Base-by-base conservation (phyloP, 2,888 invertebrate genomes). In the Archips crataeganus region DNA sequence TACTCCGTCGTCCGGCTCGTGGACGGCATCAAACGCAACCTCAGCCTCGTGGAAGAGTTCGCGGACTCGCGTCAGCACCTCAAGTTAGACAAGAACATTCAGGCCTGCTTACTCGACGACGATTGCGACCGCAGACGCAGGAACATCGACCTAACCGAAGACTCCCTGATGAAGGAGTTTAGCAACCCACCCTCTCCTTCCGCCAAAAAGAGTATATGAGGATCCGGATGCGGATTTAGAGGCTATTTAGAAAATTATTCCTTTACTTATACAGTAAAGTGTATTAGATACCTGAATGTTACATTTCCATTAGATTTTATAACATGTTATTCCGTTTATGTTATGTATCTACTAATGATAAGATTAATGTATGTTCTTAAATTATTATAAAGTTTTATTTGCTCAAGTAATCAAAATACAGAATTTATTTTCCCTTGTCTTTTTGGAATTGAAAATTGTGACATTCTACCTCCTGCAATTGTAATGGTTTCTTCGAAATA, bases 251-350 rank as follows among this genome's bases (percentile, higher is more conserved):
- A 61, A 67, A 72, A 77, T 71, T 81, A 82, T 79, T 81, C 80
- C 79, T 82, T 82, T 83, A 85, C 82, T 80, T 83, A 77, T 83
- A 85, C 85, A 82, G 86, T 88, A 84, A 79, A 80, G 80, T 81
- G 78, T 83, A 83, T 85, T 92, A 90, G 91, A 90, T 90, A 92
- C 92, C 91, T 92, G 90, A 91, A 86, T 83, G 86, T 90, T 89
- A 92, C 92, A 92, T 91, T 93, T 92, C 91, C 92, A 92, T 89
- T 88, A 93, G 91, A 92, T 93, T 94, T 94, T 94, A 93, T 93
- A 92, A 88, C 85, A 86, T 90, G 93, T 93, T 94, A 92, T 92
- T 92, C 90, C 90, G 89, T 90, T 88, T 89, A 91, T 91, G 91
- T 91, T 90, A 69, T 63, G 67, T 66, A 65, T 61, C 49, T 70